These are phyloP conservation scores for Aphelinus atriplicis DNA, from an alignment of 1,140 invertebrate genomes.

Conservation along the genomic window DNA sequence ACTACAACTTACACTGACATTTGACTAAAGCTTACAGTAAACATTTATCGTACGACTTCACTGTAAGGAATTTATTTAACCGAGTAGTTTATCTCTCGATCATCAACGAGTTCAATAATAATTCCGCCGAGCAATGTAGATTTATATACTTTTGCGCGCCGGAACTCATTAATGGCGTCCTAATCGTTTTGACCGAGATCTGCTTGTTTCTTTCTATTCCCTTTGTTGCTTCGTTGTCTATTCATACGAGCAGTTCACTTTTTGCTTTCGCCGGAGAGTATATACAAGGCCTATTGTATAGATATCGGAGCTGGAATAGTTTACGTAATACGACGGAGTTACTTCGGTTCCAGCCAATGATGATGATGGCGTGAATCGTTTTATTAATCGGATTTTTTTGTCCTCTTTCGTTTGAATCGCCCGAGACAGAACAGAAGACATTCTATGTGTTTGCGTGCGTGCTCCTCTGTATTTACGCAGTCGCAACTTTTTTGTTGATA, in stretches of 20 bases:
- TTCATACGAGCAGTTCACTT: not conserved
- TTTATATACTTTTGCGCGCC: too few relatives aligned
- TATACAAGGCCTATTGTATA: not conserved
- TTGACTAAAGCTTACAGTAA: too few relatives aligned
- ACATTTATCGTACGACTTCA: too few relatives aligned
- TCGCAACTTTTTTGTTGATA: too few relatives aligned
- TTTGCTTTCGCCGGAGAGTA: not conserved
- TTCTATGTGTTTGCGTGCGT: not conserved
- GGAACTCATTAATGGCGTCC: not conserved
- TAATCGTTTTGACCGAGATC: conserved; percentile 25
- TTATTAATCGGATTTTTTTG: too few relatives aligned
- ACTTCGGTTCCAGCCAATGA: conserved; percentile 2
- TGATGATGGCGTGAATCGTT: conserved; percentile 9
- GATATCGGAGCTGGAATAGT: not conserved
- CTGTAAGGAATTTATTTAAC: too few relatives aligned
- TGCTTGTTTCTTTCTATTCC: not conserved
- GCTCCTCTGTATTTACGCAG: not conserved
- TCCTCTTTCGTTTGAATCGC: not conserved
- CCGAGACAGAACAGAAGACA: not conserved
- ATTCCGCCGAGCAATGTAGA: too few relatives aligned
- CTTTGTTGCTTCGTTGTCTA: conserved; percentile 1
- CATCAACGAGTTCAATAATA: too few relatives aligned
- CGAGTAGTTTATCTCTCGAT: too few relatives aligned
- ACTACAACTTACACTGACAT: too few relatives aligned
- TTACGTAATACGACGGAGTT: conserved; percentile 6